Percentiles rank a stretch among this genome's conserved stretches.
Conservation (phyloP, 2,888 invertebrate species). For the Sclerodermus sp. region DNA sequence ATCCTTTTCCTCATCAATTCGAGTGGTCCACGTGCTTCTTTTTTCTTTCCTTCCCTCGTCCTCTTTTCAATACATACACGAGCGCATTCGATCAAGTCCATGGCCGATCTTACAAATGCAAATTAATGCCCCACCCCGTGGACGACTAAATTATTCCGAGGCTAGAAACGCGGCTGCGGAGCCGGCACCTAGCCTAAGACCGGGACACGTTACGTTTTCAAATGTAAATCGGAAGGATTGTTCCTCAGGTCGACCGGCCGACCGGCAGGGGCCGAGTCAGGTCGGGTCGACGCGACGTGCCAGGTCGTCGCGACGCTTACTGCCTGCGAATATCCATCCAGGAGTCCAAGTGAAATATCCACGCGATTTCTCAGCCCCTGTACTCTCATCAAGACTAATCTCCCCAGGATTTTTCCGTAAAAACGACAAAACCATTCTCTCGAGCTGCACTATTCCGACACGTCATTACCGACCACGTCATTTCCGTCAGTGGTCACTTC, state of each 20-base stretch:
- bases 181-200: not conserved
- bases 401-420: no score
- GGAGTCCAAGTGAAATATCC: no score
- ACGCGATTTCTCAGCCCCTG: no score
- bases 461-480: no score
- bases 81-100: not conserved
- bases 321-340: no score
- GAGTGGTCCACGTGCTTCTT: not conserved
- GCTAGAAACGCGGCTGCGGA: not conserved
- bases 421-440: no score
- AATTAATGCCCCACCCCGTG: not conserved
- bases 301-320: no score
- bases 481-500: no score
- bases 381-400: no score
- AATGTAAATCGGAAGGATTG: slow-evolving; percentile 3
- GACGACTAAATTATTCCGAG: slow-evolving; percentile 5
- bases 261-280: no score
- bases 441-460: no score
- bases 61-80: not conserved
- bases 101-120: not conserved
- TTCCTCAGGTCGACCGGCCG: not conserved
- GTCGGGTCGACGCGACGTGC: no score
- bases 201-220: slow-evolving; percentile 1
- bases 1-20: not conserved
- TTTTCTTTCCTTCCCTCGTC: not conserved